These are phyloP conservation scores for Sander lucioperca DNA, from an alignment of 2,113 vertebrate genomes.

Conservation along the genomic window DNA sequence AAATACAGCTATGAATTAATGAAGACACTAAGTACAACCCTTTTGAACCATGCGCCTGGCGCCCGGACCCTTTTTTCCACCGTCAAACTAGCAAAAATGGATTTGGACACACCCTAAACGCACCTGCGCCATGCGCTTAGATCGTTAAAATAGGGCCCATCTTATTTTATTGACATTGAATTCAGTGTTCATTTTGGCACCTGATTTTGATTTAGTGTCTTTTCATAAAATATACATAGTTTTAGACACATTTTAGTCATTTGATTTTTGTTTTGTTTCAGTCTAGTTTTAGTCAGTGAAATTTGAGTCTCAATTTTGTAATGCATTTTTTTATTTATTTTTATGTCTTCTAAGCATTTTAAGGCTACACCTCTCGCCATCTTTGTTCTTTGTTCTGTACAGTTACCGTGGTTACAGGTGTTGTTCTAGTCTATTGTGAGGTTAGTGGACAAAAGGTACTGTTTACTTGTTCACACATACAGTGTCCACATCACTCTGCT, in stretches of 20 bases:
- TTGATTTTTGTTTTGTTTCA: not conserved
- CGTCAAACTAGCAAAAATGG: no score
- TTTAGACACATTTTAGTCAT: not conserved
- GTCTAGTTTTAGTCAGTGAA: not conserved
- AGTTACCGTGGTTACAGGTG: not conserved
- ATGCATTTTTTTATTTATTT: not conserved
- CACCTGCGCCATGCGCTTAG: no score
- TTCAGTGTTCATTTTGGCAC: not conserved
- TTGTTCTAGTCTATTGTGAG: not conserved
- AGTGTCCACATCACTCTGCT: not conserved
- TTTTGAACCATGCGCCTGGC: no score
- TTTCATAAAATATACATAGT: not conserved
- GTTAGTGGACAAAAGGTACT: not conserved
- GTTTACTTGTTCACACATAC: not conserved
- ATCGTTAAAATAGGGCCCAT: no score
- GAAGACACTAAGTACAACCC: no score
- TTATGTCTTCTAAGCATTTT: not conserved
- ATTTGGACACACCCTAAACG: no score
- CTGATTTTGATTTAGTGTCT: not conserved
- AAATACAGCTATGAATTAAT: no score
- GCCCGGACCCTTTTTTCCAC: no score
- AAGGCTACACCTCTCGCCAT: not conserved
- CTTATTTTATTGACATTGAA: not conserved
- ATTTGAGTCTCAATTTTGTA: not conserved
- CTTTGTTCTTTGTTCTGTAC: not conserved